A percentile compares a stretch with the other conserved stretches of the same genome.
phyloP scores from a whole-genome alignment of 2,888 invertebrate species.

The Hydroisotoma schaefferi region DNA sequence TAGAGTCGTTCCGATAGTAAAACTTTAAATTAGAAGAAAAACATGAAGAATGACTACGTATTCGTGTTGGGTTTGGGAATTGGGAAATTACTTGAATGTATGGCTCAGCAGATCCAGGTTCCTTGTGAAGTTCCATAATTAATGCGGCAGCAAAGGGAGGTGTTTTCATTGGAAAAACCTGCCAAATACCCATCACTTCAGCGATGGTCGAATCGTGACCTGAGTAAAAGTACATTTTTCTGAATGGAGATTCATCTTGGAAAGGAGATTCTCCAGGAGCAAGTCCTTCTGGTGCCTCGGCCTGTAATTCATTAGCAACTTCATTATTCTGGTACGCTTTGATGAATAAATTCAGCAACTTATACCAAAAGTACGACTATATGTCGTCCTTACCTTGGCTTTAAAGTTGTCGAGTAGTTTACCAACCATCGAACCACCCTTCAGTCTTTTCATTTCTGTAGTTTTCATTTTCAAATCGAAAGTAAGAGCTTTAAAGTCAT shows the following conservation, averaged over 20 bases:
- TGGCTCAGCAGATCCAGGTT: background rate
- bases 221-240: constrained; percentile 67
- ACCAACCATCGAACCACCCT: constrained; percentile 38
- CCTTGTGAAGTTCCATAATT: constrained; percentile 65
- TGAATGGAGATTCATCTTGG: constrained; percentile 50
- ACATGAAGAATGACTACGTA: background rate
- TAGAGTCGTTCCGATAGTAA: constrained; percentile 28
- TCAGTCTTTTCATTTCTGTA: constrained; percentile 64
- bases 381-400: too few species aligned
- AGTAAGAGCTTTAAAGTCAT: constrained; percentile 58
- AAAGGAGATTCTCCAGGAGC: background rate
- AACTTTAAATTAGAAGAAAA: background rate
- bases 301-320: constrained; percentile 26
- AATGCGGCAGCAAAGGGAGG: constrained; percentile 75
- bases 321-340: too few species aligned
- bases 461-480: constrained; percentile 68
- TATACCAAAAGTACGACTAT: too few species aligned
- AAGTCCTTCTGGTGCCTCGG: constrained; percentile 3
- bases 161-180: constrained; percentile 62
- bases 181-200: constrained; percentile 69
- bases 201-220: constrained; percentile 80
- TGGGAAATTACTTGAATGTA: background rate
- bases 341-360: too few species aligned
- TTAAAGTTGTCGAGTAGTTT: constrained; percentile 54
- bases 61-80: background rate